These are phyloP conservation scores for Acrocephalus scirpaceus DNA, from an alignment of 2,797 vertebrate genomes.

Conservation along the genomic window DNA sequence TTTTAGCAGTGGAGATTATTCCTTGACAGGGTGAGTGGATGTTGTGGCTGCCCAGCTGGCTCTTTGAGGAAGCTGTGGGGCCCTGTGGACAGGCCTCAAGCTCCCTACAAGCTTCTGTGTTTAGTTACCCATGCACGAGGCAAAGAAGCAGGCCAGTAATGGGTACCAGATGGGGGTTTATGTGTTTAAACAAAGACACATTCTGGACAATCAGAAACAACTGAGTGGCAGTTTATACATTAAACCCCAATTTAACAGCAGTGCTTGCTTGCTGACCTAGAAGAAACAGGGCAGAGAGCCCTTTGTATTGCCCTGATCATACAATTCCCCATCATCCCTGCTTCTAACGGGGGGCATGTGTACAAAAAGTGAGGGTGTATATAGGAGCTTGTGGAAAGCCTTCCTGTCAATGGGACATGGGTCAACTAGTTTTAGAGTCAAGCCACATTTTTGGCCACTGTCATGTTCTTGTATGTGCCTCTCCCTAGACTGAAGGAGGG, in stretches of 20 bases:
- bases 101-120: neutral
- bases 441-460: neutral
- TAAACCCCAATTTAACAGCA: neutral
- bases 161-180: slow-evolving; percentile 21
- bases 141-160: neutral
- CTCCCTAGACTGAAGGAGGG: neutral
- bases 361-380: neutral
- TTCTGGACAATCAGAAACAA: slow-evolving; percentile 39
- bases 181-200: slow-evolving; percentile 45
- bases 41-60: neutral
- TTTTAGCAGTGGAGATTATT: neutral
- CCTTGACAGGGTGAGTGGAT: neutral
- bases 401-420: neutral
- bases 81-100: neutral
- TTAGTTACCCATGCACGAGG: neutral
- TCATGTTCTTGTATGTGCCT: neutral
- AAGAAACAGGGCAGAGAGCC: neutral
- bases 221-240: neutral
- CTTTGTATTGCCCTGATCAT: neutral
- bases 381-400: neutral
- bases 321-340: neutral
- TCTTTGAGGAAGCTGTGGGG: neutral
- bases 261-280: neutral
- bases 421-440: neutral
- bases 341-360: neutral